Conservation (phyloP, 2,113 vertebrate species). For the Xiphorhynchus elegans region DNA sequence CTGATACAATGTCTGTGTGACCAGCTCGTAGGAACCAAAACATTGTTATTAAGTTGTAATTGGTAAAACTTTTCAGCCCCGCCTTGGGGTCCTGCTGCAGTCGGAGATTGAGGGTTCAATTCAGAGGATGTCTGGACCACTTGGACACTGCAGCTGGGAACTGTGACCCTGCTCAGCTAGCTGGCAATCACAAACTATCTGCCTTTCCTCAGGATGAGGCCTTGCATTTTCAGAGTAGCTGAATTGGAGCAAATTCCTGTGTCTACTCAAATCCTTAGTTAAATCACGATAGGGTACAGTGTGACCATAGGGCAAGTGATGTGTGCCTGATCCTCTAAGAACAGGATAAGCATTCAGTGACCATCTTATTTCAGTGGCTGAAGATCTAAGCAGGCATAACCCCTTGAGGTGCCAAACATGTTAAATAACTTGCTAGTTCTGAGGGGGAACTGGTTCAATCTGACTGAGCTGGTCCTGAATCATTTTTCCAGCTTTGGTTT, state of each 20-base stretch:
- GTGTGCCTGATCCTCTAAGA: neutral
- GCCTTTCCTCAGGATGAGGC: neutral
- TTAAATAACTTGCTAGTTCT: neutral
- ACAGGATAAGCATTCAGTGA: neutral
- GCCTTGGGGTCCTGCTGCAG: neutral
- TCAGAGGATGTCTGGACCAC: neutral
- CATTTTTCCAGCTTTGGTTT: constrained; percentile 27
- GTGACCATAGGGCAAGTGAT: neutral
- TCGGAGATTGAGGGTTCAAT: neutral
- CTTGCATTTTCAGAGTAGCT: neutral
- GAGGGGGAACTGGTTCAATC: neutral
- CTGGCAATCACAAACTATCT: fast-evolving
- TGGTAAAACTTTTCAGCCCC: neutral
- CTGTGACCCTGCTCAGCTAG: neutral
- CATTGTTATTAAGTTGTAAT: neutral
- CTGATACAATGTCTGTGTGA: neutral
- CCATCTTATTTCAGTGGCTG: neutral
- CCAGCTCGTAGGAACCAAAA: neutral
- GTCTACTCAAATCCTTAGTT: neutral
- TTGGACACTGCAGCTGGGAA: neutral
- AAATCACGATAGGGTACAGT: neutral
- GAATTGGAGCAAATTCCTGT: neutral
- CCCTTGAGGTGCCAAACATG: neutral
- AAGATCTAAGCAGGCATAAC: neutral
- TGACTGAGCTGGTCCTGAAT: constrained; percentile 6